A percentile compares a stretch with the other conserved stretches of the same genome.
phyloP scores from a whole-genome alignment of 2,797 vertebrate species.

The Muraenolepis orangiensis region DNA sequence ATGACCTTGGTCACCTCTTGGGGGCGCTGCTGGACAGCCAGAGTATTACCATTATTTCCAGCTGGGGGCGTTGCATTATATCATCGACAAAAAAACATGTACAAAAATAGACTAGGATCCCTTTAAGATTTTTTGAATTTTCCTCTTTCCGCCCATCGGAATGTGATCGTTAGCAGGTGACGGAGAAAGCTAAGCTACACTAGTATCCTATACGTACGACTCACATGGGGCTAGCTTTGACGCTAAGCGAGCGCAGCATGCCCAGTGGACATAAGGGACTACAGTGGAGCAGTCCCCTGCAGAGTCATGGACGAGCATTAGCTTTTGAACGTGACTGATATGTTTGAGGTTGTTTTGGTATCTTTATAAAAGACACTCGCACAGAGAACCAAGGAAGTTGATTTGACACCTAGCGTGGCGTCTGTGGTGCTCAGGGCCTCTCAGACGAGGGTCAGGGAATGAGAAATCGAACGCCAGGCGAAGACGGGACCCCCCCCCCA shows the following conservation, averaged over 20 bases:
- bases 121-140: not conserved
- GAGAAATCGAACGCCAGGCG: not conserved
- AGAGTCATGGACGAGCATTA: not conserved
- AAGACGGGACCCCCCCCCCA: not conserved
- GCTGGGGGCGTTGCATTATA: not conserved
- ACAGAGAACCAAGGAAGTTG: not conserved
- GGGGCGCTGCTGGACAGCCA: not conserved
- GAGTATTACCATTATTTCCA: not conserved
- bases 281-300: not conserved
- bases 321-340: not conserved
- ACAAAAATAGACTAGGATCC: not conserved
- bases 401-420: not conserved
- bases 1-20: not conserved
- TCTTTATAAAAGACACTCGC: not conserved
- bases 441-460: not conserved
- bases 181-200: not conserved
- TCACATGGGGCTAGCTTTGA: too few relatives aligned
- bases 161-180: not conserved
- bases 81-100: not conserved
- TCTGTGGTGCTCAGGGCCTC: not conserved
- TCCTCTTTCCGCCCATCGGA: not conserved
- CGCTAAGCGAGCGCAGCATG: not conserved
- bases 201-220: not conserved
- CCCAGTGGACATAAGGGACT: not conserved
- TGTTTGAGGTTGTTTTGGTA: not conserved